These are phyloP conservation scores for Cuniculus paca DNA, from an alignment of 2,797 vertebrate species.

Conservation along the genomic window DNA sequence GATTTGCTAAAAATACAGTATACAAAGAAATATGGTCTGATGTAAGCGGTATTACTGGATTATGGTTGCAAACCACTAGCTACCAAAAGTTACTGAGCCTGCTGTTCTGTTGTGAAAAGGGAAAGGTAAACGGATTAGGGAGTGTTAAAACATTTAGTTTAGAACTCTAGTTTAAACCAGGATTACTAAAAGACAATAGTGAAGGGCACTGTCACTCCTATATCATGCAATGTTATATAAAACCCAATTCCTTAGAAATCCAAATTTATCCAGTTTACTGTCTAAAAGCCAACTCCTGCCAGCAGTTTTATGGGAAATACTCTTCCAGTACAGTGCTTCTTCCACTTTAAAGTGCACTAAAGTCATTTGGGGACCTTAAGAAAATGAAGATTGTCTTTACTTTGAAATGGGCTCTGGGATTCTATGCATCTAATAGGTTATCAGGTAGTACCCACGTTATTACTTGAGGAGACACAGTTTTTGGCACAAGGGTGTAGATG, in stretches of 20 bases:
- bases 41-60: neutral
- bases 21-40: neutral
- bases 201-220: neutral
- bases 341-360: neutral
- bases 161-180: neutral
- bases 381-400: neutral
- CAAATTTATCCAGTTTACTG: neutral
- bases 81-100: neutral
- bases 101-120: neutral
- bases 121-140: neutral
- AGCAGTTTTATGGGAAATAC: neutral
- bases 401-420: neutral
- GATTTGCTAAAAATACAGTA: neutral
- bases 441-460: rapidly evolving
- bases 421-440: neutral
- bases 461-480: neutral
- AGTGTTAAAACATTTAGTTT: neutral
- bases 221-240: neutral
- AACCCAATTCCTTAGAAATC: neutral
- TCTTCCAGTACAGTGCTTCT: neutral
- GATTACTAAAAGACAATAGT: neutral
- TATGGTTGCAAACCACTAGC: neutral
- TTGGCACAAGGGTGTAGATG: neutral
- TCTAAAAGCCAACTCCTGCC: neutral
- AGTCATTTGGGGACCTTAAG: neutral